Conservation (phyloP, 1,140 invertebrate species). For the Monomorium pharaonis region DNA sequence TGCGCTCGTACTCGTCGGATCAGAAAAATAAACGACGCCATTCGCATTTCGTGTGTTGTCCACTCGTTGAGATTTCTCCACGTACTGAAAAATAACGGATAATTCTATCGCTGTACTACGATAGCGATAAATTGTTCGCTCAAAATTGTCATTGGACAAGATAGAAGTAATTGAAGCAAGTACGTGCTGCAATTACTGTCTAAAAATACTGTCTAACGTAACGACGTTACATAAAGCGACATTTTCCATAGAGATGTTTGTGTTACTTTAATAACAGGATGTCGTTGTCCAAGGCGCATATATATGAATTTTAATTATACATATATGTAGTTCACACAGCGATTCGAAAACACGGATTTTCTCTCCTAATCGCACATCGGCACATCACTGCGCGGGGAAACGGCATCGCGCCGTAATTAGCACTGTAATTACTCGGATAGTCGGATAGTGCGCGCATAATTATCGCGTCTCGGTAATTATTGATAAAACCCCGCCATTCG, state of each 20-base stretch:
- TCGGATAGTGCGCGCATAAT: neutral
- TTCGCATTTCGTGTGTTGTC: slow-evolving; percentile 1
- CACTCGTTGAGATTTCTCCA: neutral
- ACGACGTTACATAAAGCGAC: neutral
- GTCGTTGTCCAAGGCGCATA: neutral
- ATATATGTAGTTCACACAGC: neutral
- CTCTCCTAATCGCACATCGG: neutral
- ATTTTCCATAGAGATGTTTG: neutral
- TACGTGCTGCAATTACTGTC: neutral
- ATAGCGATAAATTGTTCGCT: neutral
- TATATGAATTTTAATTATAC: neutral
- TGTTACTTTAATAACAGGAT: neutral
- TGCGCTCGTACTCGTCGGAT: neutral
- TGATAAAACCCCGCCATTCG: slow-evolving; percentile 24
- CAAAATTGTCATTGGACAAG: neutral
- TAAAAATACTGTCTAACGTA: neutral
- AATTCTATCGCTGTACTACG: neutral
- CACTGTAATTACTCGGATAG: slow-evolving; percentile 51
- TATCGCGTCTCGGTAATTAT: slow-evolving; percentile 46
- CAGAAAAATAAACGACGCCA: neutral
- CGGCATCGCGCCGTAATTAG: slow-evolving; percentile 46
- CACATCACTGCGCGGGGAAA: neutral
- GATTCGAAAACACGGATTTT: neutral
- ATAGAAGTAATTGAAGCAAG: neutral
- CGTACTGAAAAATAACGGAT: neutral